A percentile compares a stretch with the other conserved stretches of the same genome.
phyloP scores from a whole-genome alignment of 2,888 invertebrate species.

The Halictus ligatus region DNA sequence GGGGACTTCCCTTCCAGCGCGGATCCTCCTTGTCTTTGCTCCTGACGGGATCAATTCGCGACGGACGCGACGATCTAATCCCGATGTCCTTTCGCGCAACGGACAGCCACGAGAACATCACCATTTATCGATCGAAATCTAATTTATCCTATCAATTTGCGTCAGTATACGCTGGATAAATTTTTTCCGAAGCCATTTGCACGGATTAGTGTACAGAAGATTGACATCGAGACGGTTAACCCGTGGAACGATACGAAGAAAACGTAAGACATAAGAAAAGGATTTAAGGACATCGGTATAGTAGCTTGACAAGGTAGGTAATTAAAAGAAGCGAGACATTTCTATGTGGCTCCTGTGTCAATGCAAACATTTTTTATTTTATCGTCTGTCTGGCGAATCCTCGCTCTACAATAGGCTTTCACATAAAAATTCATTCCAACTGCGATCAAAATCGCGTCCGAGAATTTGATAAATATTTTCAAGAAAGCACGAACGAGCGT shows the following conservation, averaged over 20 bases:
- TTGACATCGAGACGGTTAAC: background rate
- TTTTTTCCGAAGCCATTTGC: background rate
- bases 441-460: background rate
- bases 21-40: constrained; percentile 17
- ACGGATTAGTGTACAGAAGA: background rate
- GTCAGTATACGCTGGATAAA: background rate
- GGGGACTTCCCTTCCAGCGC: constrained; percentile 67
- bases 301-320: too few relatives aligned
- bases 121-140: background rate
- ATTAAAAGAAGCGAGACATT: too few relatives aligned
- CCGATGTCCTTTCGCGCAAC: background rate
- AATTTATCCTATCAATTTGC: background rate
- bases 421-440: too few relatives aligned
- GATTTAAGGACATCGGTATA: too few relatives aligned
- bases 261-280: too few relatives aligned
- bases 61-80: constrained; percentile 1
- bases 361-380: too few relatives aligned
- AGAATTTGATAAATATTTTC: background rate
- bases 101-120: background rate
- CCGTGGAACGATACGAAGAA: background rate
- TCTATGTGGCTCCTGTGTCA: too few relatives aligned
- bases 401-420: too few relatives aligned
- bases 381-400: too few relatives aligned
- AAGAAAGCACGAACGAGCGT: background rate
- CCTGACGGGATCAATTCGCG: constrained; percentile 9